Evolutionary conservation across 2,797 vertebrate species (phyloP).

Genomic region (Poecilia picta): DNA sequence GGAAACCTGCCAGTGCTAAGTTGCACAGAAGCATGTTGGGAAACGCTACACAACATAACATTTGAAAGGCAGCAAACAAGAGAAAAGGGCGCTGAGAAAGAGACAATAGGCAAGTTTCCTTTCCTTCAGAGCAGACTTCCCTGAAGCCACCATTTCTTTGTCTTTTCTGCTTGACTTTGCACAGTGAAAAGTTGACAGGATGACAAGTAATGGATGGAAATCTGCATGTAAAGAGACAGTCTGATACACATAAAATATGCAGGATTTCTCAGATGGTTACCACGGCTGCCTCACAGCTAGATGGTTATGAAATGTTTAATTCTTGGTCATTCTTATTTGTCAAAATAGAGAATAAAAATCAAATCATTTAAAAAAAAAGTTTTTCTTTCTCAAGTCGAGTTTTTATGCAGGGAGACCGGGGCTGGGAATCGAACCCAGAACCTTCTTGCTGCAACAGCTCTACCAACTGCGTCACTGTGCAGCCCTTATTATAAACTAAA

Average conservation of each 20-base stretch:
- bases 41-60: not conserved
- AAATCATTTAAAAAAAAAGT: too few species aligned
- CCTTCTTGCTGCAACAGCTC: too few species aligned
- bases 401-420: not conserved
- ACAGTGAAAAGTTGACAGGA: not conserved
- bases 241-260: not conserved
- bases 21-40: not conserved
- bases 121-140: not conserved
- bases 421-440: too few species aligned
- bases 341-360: too few species aligned
- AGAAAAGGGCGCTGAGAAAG: not conserved
- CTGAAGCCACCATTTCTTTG: not conserved
- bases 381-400: not conserved
- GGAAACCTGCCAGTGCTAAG: not conserved
- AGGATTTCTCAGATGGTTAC: not conserved
- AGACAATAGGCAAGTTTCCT: slow-evolving; percentile 3
- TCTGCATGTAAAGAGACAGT: not conserved
- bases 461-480: too few species aligned
- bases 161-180: not conserved
- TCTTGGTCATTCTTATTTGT: not conserved
- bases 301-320: not conserved
- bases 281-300: not conserved
- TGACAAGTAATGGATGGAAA: not conserved
- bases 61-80: not conserved
- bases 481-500: too few species aligned